phyloP scores from a whole-genome alignment of 2,888 invertebrate genomes.

The Acanthacorydalis orientalis region DNA sequence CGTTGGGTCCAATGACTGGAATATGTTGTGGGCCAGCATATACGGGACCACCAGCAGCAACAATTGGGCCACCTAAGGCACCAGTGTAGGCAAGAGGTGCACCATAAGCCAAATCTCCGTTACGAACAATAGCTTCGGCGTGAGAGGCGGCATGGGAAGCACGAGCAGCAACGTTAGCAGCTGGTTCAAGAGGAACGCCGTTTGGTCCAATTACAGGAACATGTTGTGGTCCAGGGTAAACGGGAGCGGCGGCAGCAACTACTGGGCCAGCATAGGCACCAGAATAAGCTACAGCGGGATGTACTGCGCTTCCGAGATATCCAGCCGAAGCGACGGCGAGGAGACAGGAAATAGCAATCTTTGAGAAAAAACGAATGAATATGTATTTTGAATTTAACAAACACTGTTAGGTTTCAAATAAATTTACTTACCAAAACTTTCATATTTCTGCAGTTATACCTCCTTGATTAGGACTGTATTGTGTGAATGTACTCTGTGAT shows the following conservation, averaged over 20 bases:
- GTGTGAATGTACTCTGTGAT: too few relatives aligned
- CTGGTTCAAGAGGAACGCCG: conserved; percentile 6
- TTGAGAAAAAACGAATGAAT: too few relatives aligned
- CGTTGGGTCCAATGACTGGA: conserved; percentile 1
- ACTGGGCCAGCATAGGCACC: neutral
- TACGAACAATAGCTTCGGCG: neutral
- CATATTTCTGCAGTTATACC: neutral
- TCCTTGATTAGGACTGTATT: neutral
- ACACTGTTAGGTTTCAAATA: too few relatives aligned
- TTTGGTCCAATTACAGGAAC: conserved; percentile 5
- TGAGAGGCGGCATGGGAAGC: conserved; percentile 1
- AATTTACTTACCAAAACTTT: neutral
- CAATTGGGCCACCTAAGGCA: conserved; percentile 18
- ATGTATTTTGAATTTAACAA: too few relatives aligned
- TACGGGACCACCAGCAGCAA: conserved; percentile 16
- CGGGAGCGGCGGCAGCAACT: neutral
- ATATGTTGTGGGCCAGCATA: neutral
- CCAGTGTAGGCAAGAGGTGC: neutral
- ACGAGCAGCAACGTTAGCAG: conserved; percentile 4
- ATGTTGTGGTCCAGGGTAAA: neutral
- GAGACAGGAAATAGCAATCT: neutral
- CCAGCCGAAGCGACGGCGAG: neutral
- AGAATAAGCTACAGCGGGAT: neutral
- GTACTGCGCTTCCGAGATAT: neutral
- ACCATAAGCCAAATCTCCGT: neutral